Evolutionary conservation across 2,113 vertebrate species (phyloP).

Genomic region (Ardeotis arabs): DNA sequence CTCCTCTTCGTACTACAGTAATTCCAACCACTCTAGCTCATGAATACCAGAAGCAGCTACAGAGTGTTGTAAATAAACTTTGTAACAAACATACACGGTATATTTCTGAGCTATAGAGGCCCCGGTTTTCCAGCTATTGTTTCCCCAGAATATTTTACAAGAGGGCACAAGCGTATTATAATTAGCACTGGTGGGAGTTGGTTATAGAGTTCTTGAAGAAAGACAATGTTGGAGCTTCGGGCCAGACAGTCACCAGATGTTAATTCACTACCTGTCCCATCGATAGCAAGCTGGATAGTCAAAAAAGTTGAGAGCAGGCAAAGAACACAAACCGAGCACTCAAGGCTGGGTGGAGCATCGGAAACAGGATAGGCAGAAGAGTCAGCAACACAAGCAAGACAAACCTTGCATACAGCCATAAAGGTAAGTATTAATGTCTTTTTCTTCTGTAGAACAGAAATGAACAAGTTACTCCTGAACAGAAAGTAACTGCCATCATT

Average conservation of each 20-base stretch:
- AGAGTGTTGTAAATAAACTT: neutral
- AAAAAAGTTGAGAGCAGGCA: neutral
- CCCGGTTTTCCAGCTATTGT: neutral
- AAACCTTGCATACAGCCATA: neutral
- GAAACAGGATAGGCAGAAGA: neutral
- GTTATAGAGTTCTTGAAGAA: neutral
- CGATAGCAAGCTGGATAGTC: accelerated
- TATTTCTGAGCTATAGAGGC: neutral
- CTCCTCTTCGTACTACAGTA: neutral
- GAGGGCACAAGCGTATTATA: neutral
- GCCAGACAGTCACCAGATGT: neutral
- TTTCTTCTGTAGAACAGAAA: neutral
- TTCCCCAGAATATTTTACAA: neutral
- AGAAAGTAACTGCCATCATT: neutral
- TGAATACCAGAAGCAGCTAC: neutral
- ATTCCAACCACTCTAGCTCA: neutral
- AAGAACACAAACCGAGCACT: neutral
- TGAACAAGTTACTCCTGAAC: neutral
- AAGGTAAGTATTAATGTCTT: neutral
- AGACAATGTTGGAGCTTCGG: neutral
- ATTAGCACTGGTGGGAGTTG: neutral
- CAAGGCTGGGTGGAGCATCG: neutral
- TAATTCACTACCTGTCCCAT: neutral
- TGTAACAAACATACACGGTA: neutral
- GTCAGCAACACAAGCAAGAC: neutral